These are phyloP conservation scores for Hepsetus odoe DNA, from an alignment of 2,113 vertebrate species.

Conservation along the genomic window DNA sequence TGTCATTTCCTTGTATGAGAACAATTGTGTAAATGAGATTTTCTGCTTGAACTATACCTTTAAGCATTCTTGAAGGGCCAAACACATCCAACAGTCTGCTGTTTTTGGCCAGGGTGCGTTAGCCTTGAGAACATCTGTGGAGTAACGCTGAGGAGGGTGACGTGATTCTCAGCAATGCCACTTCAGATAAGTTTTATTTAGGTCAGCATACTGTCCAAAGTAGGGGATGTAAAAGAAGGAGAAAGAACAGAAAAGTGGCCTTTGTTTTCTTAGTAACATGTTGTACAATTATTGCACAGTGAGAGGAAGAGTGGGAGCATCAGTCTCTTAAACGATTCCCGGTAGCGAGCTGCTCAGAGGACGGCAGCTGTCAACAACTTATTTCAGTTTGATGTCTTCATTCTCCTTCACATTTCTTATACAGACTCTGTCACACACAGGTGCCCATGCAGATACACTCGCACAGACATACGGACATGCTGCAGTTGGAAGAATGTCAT, in stretches of 20 bases:
- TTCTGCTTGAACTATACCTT: neutral
- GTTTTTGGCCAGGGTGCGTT: neutral
- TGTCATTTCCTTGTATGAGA: neutral
- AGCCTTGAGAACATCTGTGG: slow-evolving; percentile 45
- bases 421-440: neutral
- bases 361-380: slow-evolving; percentile 10
- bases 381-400: neutral
- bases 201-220: neutral
- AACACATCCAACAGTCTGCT: neutral
- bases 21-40: neutral
- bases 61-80: neutral
- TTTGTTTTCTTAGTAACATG: slow-evolving; percentile 1
- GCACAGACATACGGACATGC: neutral
- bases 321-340: neutral
- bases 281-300: too few relatives aligned
- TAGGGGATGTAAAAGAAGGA: neutral
- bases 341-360: neutral
- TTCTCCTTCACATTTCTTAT: neutral
- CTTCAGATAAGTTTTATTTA: neutral
- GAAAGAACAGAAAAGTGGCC: neutral
- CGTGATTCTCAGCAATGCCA: slow-evolving; percentile 13
- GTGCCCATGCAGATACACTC: neutral
- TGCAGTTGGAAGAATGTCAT: neutral
- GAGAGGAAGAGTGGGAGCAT: neutral
- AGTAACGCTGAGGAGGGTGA: slow-evolving; percentile 13